Evolutionary conservation across 2,797 vertebrate species (phyloP), one percentile per base, ranked within the genome.

Genomic region (Falco rusticolus): DNA sequence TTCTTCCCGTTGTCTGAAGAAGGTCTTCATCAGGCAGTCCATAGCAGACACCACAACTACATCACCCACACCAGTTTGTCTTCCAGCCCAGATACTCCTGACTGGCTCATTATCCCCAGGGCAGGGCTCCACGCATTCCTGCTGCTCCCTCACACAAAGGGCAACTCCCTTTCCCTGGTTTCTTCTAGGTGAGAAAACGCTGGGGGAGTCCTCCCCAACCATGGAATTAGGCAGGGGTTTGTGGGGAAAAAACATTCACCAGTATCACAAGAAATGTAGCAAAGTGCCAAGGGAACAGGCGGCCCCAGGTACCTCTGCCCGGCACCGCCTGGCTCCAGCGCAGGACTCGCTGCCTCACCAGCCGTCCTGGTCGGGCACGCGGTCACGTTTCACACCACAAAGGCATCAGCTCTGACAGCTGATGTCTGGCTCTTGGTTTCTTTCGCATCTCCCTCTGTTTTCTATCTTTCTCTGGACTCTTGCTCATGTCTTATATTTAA

Each of bases 391-490:
- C 48, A 26, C 33, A 7, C 6, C 28, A 68, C 83, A 41, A 39
- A 68, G 41, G 59, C 87, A 33, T 25, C 48, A 10, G 29, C 63
- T 51, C 63, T 53, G 72, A 64, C 76, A 90, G 83, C 61, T 56
- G 26, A 10, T 0, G 4, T 53, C 87, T 95, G 87, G 21, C 8
- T 0, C 64, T 60, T 50, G 11, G 57, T 63, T 78, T 70, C 60
- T 60, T 56, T 74, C 10, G 2, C 63, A 15, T 70, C 64, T 94
- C 63, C 50, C 39, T 34, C 37, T 79, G 37, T 29, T 82, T 70
- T 87, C 79, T 56, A 31, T 83, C 26, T 84, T 41, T 22, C 76
- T 85, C 87, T 68, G 84, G 87, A 79, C 84, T 91, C 59, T 56
- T 45, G 33, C 82, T 60, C 76, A n/a, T 63, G 53, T 43, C 74